Evolutionary conservation across 2,888 invertebrate species (phyloP).

Genomic region (Himalopsyche kuldschensis): DNA sequence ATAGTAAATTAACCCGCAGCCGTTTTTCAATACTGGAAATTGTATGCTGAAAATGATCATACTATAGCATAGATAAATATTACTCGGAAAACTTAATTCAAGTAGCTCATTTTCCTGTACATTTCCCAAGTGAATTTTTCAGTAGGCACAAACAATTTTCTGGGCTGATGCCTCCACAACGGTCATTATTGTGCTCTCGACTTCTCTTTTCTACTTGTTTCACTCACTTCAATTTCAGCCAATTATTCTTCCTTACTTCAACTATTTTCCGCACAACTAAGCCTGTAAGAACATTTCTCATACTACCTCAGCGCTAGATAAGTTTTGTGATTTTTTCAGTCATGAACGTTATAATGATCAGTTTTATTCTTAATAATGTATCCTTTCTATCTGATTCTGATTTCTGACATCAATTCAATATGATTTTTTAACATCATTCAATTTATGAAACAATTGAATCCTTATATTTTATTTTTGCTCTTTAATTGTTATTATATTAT

Average conservation of each 20-base stretch:
- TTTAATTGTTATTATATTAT: too few species aligned
- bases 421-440: too few species aligned
- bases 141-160: slow-evolving; percentile 30
- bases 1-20: too few species aligned
- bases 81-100: not conserved
- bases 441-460: too few species aligned
- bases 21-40: too few species aligned
- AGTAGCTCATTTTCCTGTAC: not conserved
- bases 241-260: not conserved
- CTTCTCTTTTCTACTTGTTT: slow-evolving; percentile 8
- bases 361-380: too few species aligned
- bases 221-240: not conserved
- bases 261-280: not conserved
- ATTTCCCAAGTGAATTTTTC: not conserved
- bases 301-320: not conserved
- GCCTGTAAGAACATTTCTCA: not conserved
- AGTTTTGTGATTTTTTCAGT: not conserved
- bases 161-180: slow-evolving; percentile 32
- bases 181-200: slow-evolving; percentile 37
- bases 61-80: too few species aligned
- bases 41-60: too few species aligned
- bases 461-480: too few species aligned
- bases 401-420: too few species aligned
- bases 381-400: too few species aligned
- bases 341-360: too few species aligned